Conservation (phyloP, 2,113 vertebrate genomes). For the Ginglymostoma cirratum region DNA sequence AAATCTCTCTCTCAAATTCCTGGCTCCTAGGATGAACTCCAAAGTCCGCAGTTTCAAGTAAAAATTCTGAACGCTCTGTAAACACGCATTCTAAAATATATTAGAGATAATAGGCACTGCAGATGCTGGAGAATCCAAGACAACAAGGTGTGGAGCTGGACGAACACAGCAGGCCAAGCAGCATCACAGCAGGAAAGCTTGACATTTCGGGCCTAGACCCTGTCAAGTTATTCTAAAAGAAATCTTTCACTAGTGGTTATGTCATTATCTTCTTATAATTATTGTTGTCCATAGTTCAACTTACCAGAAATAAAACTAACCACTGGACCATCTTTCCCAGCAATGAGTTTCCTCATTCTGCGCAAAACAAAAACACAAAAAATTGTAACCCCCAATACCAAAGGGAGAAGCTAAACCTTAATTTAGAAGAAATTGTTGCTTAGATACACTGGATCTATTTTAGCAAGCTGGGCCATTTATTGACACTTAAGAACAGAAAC, state of each 20-base stretch:
- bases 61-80: neutral
- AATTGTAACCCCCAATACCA: too few relatives aligned
- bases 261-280: neutral
- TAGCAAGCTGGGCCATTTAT: too few relatives aligned
- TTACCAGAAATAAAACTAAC: neutral
- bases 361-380: neutral
- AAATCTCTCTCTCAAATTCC: neutral
- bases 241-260: neutral
- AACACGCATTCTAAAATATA: neutral
- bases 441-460: too few relatives aligned
- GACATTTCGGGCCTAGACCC: too few relatives aligned
- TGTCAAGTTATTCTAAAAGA: neutral
- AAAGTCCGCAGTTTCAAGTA: neutral
- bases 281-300: neutral
- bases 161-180: too few relatives aligned
- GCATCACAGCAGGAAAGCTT: too few relatives aligned
- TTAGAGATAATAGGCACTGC: too few relatives aligned
- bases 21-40: neutral
- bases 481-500: too few relatives aligned
- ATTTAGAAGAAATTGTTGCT: too few relatives aligned
- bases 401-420: too few relatives aligned
- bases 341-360: neutral
- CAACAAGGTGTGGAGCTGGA: too few relatives aligned
- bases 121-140: too few relatives aligned
- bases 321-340: neutral